A percentile compares a stretch with the other conserved stretches of the same genome.
These are phyloP conservation scores for Iguana delicatissima DNA, from an alignment of 2,797 vertebrate genomes.

Conservation along the genomic window DNA sequence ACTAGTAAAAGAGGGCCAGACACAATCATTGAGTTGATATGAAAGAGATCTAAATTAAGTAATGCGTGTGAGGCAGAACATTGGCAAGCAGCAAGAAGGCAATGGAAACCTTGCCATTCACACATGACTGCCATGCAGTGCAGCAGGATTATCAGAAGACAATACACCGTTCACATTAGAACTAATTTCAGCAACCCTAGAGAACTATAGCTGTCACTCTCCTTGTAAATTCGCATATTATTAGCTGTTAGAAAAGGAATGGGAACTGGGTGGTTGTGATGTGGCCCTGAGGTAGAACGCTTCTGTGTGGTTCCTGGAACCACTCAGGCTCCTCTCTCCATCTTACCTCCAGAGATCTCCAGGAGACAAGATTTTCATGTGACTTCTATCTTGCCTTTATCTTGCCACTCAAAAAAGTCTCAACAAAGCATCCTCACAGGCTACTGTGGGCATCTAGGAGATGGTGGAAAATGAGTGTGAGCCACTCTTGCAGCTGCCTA, in stretches of 20 bases:
- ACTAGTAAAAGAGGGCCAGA: conserved; percentile 12
- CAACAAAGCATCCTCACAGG: too few relatives aligned
- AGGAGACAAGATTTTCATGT: too few relatives aligned
- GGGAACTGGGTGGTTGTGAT: too few relatives aligned
- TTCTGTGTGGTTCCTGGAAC: too few relatives aligned
- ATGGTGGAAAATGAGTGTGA: too few relatives aligned
- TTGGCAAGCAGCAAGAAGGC: background rate
- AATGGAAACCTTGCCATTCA: background rate
- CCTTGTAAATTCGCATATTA: background rate
- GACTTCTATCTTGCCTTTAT: too few relatives aligned
- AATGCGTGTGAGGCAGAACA: conserved; percentile 1
- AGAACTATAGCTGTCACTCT: background rate
- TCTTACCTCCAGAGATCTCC: too few relatives aligned
- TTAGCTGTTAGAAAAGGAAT: background rate
- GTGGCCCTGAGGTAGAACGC: too few relatives aligned
- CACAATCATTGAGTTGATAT: conserved; percentile 28
- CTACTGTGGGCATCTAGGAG: too few relatives aligned
- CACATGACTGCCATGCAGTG: background rate
- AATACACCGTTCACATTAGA: background rate
- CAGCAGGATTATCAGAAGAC: background rate
- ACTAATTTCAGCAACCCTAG: background rate
- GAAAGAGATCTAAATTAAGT: conserved; percentile 21
- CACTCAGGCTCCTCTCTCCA: too few relatives aligned
- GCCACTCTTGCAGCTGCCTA: too few relatives aligned
- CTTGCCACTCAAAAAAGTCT: too few relatives aligned